These are phyloP conservation scores for Plebejus anna DNA, from an alignment of 2,888 invertebrate species.

Conservation along the genomic window DNA sequence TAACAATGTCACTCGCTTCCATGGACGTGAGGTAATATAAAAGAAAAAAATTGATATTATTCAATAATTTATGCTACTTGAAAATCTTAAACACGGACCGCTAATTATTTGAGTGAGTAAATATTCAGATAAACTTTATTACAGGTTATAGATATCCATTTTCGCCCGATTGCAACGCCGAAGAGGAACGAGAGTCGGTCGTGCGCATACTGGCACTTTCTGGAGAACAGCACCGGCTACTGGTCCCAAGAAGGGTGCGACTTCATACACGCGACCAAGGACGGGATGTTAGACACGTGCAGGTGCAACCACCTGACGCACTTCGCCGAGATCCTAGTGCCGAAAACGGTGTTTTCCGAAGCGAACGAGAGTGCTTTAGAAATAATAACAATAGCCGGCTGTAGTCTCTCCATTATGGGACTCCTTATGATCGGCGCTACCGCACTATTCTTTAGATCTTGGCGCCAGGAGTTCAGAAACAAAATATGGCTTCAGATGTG, in stretches of 20 bases:
- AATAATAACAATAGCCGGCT: slow-evolving; percentile 73
- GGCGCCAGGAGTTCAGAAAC: slow-evolving; percentile 82
- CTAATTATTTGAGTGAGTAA: background rate
- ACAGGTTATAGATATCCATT: slow-evolving; percentile 66
- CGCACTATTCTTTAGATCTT: slow-evolving; percentile 75
- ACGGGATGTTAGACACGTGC: slow-evolving; percentile 57
- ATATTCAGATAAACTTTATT: background rate
- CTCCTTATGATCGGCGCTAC: slow-evolving; percentile 74
- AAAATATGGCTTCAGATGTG: slow-evolving; percentile 81
- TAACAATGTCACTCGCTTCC: slow-evolving; percentile 57
- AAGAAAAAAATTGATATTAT: no score
- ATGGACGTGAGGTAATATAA: slow-evolving; percentile 55
- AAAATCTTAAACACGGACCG: background rate
- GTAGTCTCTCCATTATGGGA: slow-evolving; percentile 73
- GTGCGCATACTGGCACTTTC: slow-evolving; percentile 80
- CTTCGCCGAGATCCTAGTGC: slow-evolving; percentile 61
- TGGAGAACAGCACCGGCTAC: slow-evolving; percentile 57
- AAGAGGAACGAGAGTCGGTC: slow-evolving; percentile 55
- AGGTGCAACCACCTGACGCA: no score
- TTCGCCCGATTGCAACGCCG: slow-evolving; percentile 50
- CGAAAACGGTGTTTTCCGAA: slow-evolving; percentile 57
- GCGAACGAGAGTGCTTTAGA: slow-evolving; percentile 62
- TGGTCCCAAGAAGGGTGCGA: slow-evolving; percentile 79
- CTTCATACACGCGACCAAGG: slow-evolving; percentile 53
- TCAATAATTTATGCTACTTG: no score